Percentiles rank a stretch among this genome's conserved stretches.
phyloP scores from a whole-genome alignment of 2,113 vertebrate genomes.

The Plectropomus leopardus region DNA sequence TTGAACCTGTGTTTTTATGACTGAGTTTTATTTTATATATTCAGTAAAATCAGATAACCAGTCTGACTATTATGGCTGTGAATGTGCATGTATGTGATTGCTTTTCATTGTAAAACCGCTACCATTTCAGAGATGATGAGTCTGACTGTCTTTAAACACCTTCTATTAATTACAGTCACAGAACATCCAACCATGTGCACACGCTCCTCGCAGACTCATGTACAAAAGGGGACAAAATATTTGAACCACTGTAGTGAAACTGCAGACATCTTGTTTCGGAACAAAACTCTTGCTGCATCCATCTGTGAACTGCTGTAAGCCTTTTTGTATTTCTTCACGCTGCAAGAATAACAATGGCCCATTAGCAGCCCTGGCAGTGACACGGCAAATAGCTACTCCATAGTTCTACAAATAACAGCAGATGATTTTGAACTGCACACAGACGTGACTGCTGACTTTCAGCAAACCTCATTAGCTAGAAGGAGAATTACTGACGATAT shows the following conservation, averaged over 20 bases:
- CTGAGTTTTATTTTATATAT: background rate
- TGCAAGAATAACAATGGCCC: conserved; percentile 25
- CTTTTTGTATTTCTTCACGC: background rate
- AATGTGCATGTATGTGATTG: background rate
- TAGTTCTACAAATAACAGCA: conserved; percentile 33
- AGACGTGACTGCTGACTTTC: conserved; percentile 18
- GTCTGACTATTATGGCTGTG: background rate
- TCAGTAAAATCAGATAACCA: conserved; percentile 17
- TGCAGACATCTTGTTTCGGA: conserved; percentile 1
- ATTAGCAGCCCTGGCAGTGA: conserved; percentile 29
- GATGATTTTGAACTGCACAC: conserved; percentile 24
- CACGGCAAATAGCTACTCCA: background rate
- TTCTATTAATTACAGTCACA: conserved; percentile 1
- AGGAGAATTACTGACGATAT: conserved; percentile 24
- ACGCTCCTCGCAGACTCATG: background rate
- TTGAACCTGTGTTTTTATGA: conserved; percentile 3
- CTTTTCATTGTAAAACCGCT: background rate
- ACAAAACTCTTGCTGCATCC: conserved; percentile 18
- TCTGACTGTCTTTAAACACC: background rate
- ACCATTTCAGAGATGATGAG: conserved; percentile 29
- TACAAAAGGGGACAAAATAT: conserved; percentile 5
- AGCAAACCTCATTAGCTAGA: conserved; percentile 24
- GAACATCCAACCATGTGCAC: background rate
- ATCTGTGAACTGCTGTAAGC: background rate
- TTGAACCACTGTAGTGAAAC: background rate